phyloP scores from a whole-genome alignment of 2,888 invertebrate species.

The Acleris holmiana region DNA sequence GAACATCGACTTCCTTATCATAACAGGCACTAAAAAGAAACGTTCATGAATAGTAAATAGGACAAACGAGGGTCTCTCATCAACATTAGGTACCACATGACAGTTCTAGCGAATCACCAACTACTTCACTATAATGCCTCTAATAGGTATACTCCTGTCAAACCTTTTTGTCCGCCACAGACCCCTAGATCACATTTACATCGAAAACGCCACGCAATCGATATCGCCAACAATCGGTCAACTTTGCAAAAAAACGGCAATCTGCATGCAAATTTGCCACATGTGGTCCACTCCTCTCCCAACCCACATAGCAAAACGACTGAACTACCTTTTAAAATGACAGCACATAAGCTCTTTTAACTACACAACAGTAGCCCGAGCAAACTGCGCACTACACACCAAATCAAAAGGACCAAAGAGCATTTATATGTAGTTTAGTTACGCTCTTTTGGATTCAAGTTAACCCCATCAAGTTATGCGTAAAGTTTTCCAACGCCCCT shows the following conservation, averaged over 20 bases:
- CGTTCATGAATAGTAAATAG: too few species aligned
- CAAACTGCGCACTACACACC: too few species aligned
- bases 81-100: too few species aligned
- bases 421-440: too few species aligned
- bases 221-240: slow-evolving; percentile 27
- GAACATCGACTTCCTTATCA: too few species aligned
- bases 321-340: not conserved
- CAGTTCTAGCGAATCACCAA: too few species aligned
- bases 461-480: slow-evolving; percentile 60
- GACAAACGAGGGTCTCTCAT: too few species aligned
- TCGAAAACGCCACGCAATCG: slow-evolving; percentile 15
- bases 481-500: slow-evolving; percentile 54
- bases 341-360: slow-evolving; percentile 7
- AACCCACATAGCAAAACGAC: slow-evolving; percentile 6
- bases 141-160: too few species aligned
- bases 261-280: slow-evolving; percentile 72
- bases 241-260: slow-evolving; percentile 56
- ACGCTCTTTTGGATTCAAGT: slow-evolving; percentile 41
- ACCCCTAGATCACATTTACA: not conserved
- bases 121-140: too few species aligned
- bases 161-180: not conserved
- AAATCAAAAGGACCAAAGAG: too few species aligned
- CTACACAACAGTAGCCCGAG: too few species aligned
- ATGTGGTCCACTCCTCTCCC: slow-evolving; percentile 53
- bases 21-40: too few species aligned